Evolutionary conservation across 2,888 invertebrate species (phyloP).

Genomic region (Heliconius ethilla): DNA sequence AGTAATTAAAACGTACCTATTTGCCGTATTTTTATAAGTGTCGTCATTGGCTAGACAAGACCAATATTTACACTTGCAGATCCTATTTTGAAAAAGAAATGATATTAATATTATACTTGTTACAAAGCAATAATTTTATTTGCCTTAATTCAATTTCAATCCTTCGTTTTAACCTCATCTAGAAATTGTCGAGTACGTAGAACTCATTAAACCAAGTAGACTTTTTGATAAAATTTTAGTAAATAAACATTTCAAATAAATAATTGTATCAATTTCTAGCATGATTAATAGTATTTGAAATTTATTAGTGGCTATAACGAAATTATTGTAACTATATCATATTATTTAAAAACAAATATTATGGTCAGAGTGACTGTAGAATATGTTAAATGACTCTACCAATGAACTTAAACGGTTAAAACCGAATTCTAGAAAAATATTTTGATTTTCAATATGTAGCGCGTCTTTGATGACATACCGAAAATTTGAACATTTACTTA

Average conservation of each 20-base stretch:
- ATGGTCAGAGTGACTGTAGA: background rate
- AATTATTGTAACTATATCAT: background rate
- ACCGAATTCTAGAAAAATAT: no score
- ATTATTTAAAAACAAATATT: background rate
- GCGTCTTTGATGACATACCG: background rate
- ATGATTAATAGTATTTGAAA: background rate
- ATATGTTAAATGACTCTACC: no score
- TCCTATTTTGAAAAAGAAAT: background rate
- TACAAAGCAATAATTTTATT: background rate
- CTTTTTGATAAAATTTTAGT: background rate
- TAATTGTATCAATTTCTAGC: background rate
- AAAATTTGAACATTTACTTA: background rate
- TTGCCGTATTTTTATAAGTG: conserved; percentile 38
- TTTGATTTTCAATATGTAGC: no score
- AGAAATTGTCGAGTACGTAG: no score
- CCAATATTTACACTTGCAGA: background rate
- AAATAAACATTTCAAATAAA: background rate
- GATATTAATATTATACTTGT: background rate
- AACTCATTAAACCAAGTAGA: background rate
- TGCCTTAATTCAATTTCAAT: background rate
- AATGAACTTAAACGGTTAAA: no score
- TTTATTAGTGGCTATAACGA: background rate
- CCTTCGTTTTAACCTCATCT: background rate
- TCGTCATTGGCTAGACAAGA: conserved; percentile 17
- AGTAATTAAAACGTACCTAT: conserved; percentile 26